These are phyloP conservation scores for Sebastes vulpes DNA, from an alignment of 2,797 vertebrate species.

Conservation along the genomic window DNA sequence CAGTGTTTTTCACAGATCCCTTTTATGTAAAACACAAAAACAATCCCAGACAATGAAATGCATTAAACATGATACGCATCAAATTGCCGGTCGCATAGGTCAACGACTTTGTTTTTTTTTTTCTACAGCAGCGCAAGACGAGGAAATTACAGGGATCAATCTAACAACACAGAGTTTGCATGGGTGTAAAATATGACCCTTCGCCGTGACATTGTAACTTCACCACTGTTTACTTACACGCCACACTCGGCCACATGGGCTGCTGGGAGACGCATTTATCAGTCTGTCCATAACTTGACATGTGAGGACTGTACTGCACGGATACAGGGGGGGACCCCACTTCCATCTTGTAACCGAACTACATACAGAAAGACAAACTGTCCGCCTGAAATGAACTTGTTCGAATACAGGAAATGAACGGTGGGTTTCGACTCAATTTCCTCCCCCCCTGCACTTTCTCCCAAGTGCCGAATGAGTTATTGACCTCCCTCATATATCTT, in stretches of 20 bases:
- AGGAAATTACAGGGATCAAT: conserved; percentile 65
- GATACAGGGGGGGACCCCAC: not conserved
- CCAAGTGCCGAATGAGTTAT: conserved; percentile 71
- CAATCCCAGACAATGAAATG: conserved; percentile 61
- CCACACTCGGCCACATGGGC: conserved; percentile 23
- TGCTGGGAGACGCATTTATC: conserved; percentile 60
- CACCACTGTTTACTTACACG: conserved; percentile 28
- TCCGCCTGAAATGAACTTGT: conserved; percentile 59
- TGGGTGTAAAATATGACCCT: conserved; percentile 61
- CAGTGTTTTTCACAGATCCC: conserved; percentile 55
- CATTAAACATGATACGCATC: conserved; percentile 65
- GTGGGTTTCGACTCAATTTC: conserved; percentile 30
- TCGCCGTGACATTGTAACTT: conserved; percentile 43
- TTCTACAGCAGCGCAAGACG: conserved; percentile 7
- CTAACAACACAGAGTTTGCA: conserved; percentile 32
- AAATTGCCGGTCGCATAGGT: conserved; percentile 59
- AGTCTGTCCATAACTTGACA: conserved; percentile 39
- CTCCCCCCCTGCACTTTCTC: conserved; percentile 29
- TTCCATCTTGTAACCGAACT: conserved; percentile 9
- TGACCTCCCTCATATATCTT: conserved; percentile 60
- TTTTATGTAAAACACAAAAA: conserved; percentile 60
- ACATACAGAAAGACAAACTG: conserved; percentile 43
- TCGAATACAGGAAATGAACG: conserved; percentile 65
- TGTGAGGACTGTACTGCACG: not conserved
- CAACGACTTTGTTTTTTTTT: conserved; percentile 31